phyloP scores from a whole-genome alignment of 2,888 invertebrate genomes.

The Epirrhoe tristata region DNA sequence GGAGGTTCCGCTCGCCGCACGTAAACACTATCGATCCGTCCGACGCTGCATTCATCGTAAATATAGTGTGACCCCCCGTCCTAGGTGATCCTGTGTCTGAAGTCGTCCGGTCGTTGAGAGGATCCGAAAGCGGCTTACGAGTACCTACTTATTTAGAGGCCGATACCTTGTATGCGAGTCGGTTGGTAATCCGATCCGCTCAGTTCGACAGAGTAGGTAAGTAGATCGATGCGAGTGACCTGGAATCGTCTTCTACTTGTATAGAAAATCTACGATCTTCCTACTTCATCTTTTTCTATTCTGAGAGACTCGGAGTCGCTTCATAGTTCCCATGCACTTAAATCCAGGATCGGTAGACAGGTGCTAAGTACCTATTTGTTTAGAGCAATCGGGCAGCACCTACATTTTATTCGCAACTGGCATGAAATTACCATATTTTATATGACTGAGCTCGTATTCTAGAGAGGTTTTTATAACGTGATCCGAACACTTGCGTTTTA shows the following conservation, averaged over 20 bases:
- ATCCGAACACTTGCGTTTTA: not conserved
- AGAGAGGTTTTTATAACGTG: conserved; percentile 13
- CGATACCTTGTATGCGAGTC: conserved; percentile 18
- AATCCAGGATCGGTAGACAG: not conserved
- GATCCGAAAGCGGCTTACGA: conserved; percentile 13
- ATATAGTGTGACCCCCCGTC: conserved; percentile 18
- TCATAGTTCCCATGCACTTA: not conserved
- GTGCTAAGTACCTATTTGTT: not conserved
- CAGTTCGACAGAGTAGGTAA: conserved; percentile 34
- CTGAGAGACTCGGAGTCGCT: not conserved
- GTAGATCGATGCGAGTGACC: conserved; percentile 41
- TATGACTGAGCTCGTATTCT: conserved; percentile 18
- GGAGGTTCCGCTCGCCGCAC: conserved; percentile 21
- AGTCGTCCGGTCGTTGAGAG: conserved; percentile 19
- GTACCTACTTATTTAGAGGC: not conserved
- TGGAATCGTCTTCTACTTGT: conserved; percentile 31
- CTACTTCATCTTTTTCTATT: not conserved
- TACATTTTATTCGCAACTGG: conserved; percentile 16
- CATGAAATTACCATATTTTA: conserved; percentile 24
- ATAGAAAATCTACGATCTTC: conserved; percentile 6
- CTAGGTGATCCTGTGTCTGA: conserved; percentile 5
- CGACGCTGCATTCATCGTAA: conserved; percentile 29
- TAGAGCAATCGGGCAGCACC: conserved; percentile 10
- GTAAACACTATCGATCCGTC: conserved; percentile 44
- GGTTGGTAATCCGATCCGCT: conserved; percentile 37